Percentiles rank a stretch among this genome's conserved stretches.
Conservation (phyloP, 2,113 vertebrate genomes). For the Pycnonotus jocosus region DNA sequence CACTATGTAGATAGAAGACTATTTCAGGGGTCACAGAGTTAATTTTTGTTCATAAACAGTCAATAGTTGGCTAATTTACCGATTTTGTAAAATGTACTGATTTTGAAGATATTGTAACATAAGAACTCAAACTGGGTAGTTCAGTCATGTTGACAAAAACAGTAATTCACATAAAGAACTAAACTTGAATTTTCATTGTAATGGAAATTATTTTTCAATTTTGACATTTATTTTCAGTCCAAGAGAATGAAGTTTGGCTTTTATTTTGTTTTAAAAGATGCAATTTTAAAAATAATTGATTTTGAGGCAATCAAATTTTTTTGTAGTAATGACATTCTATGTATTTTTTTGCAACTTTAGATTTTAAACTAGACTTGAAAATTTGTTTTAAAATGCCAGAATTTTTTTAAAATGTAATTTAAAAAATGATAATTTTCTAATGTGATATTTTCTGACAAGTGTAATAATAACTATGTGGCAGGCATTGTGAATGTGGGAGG, state of each 20-base stretch:
- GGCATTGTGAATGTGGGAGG: not conserved
- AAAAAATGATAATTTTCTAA: not conserved
- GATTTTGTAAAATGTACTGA: not conserved
- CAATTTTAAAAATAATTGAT: not conserved
- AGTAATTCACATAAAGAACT: not conserved
- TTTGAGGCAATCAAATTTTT: not conserved
- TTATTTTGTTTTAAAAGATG: not conserved
- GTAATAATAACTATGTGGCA: not conserved
- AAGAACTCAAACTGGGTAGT: not conserved
- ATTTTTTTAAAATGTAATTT: not conserved
- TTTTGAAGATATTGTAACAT: not conserved
- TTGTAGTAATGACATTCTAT: not conserved
- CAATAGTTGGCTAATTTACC: not conserved
- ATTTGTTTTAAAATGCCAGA: not conserved
- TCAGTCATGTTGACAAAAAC: not conserved
- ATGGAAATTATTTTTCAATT: not conserved
- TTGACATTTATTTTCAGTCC: not conserved
- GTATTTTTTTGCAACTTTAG: not conserved
- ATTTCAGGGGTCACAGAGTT: not conserved
- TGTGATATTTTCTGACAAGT: not conserved
- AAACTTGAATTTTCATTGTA: not conserved
- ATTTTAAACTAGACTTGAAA: not conserved
- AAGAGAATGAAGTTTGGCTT: not conserved
- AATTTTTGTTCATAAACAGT: not conserved
- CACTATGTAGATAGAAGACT: not conserved